Conservation (phyloP, 2,888 invertebrate genomes). For the Argyra leucocephala region DNA sequence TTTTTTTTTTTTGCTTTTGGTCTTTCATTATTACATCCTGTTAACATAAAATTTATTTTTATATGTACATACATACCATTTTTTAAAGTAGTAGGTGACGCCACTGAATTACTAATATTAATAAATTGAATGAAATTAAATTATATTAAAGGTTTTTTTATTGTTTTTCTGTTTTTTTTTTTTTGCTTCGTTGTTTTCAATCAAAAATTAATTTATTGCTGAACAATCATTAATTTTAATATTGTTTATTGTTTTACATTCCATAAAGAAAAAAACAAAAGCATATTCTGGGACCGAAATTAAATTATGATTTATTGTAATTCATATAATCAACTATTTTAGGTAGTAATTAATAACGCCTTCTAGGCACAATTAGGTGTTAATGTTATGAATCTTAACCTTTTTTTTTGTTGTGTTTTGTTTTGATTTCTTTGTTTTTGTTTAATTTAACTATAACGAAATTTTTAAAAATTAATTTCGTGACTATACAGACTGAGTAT, state of each 20-base stretch:
- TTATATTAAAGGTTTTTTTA: not conserved
- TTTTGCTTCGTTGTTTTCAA: not conserved
- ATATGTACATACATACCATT: too few relatives aligned
- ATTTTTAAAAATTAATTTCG: too few relatives aligned
- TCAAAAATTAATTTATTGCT: not conserved
- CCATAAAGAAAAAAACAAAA: not conserved
- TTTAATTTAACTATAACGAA: too few relatives aligned
- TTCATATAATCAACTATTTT: not conserved
- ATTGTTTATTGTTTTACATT: not conserved
- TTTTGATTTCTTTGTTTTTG: too few relatives aligned
- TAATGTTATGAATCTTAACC: too few relatives aligned
- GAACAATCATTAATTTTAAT: not conserved
- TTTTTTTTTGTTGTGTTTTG: too few relatives aligned
- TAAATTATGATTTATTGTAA: not conserved
- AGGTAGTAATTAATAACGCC: too few relatives aligned
- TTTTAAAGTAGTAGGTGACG: not conserved
- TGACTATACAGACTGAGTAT: too few relatives aligned
- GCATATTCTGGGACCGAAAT: too few relatives aligned
- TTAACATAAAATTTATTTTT: slow-evolving; percentile 1
- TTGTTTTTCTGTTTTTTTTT: not conserved
- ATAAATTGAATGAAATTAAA: not conserved
- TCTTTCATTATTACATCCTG: slow-evolving; percentile 6
- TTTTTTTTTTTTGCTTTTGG: not conserved
- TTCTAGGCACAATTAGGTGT: too few relatives aligned
- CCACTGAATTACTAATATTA: not conserved